Percentiles rank a stretch among this genome's conserved stretches.
Conservation (phyloP, 2,113 vertebrate species). For the Brachyistius frenatus region DNA sequence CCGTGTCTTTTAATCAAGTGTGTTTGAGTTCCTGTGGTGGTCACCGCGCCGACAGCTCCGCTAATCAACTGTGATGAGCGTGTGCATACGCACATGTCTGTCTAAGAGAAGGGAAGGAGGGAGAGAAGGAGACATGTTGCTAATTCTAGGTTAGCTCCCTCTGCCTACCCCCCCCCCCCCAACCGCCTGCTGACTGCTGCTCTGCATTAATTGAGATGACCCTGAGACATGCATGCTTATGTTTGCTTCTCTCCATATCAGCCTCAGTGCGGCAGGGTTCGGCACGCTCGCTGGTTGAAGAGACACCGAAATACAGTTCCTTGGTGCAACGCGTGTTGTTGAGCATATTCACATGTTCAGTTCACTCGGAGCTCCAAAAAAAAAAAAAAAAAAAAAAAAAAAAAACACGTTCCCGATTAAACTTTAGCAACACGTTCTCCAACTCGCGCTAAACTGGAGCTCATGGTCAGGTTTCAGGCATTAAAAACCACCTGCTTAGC, state of each 20-base stretch:
- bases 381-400: no score
- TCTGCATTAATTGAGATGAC: slow-evolving; percentile 64
- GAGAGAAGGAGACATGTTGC: slow-evolving; percentile 23
- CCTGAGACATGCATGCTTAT: slow-evolving; percentile 57
- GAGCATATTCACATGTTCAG: neutral
- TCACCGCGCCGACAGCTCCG: slow-evolving; percentile 52
- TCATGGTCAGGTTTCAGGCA: no score
- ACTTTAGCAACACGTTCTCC: no score
- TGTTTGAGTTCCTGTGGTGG: slow-evolving; percentile 55
- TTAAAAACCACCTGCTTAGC: no score
- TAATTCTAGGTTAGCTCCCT: slow-evolving; percentile 53
- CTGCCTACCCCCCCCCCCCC: slow-evolving; percentile 9
- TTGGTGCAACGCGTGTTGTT: neutral
- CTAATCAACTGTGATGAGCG: slow-evolving; percentile 68
- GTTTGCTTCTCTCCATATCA: slow-evolving; percentile 53
- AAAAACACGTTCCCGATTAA: no score
- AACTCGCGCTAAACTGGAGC: no score
- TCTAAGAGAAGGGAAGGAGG: slow-evolving; percentile 11
- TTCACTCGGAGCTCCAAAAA: neutral
- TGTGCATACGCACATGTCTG: slow-evolving; percentile 44
- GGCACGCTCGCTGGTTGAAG: neutral
- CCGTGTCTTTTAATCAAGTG: slow-evolving; percentile 47
- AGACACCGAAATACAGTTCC: neutral
- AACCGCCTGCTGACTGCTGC: slow-evolving; percentile 50
- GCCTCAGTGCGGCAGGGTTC: slow-evolving; percentile 16